Percentiles rank a stretch among this genome's conserved stretches.
Conservation (phyloP, 1,140 invertebrate genomes). For the Drosophila subobscura region DNA sequence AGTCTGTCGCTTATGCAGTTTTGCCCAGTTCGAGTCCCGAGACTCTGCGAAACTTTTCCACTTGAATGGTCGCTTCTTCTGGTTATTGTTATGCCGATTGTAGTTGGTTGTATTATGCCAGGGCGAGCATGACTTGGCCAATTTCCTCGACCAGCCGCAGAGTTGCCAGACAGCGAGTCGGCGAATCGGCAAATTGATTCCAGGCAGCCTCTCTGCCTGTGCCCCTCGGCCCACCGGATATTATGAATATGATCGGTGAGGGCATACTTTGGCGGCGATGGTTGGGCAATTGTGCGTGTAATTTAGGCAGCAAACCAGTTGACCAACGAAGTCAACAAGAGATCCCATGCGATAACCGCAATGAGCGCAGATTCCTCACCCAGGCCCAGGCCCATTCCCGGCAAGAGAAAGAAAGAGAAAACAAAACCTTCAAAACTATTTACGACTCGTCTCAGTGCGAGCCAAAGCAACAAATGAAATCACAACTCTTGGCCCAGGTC, state of each 20-base stretch:
- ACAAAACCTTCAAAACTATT: conserved; percentile 37
- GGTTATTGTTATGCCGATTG: conserved; percentile 22
- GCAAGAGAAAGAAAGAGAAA: neutral
- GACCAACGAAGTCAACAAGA: conserved; percentile 42
- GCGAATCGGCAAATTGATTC: neutral
- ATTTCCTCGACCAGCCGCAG: conserved; percentile 27
- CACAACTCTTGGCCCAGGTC: conserved; percentile 1
- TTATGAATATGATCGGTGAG: conserved; percentile 6
- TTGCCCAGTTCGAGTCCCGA: neutral
- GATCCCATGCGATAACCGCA: conserved; percentile 44
- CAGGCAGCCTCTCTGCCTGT: no score
- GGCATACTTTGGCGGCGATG: conserved; percentile 6
- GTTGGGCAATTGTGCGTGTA: conserved; percentile 56
- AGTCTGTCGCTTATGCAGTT: conserved; percentile 45
- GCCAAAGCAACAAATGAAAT: conserved; percentile 52
- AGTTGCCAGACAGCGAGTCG: conserved; percentile 30
- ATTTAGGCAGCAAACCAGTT: conserved; percentile 45
- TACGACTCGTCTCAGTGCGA: conserved; percentile 24
- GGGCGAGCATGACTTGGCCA: conserved; percentile 49
- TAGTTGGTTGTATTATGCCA: conserved; percentile 13
- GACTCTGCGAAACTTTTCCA: conserved; percentile 49
- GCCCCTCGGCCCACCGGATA: no score
- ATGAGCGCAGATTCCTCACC: conserved; percentile 34
- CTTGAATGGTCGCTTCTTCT: conserved; percentile 34
- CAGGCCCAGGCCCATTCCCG: neutral